Conservation (phyloP, 2,888 invertebrate species). For the Clepsis dumicolana region DNA sequence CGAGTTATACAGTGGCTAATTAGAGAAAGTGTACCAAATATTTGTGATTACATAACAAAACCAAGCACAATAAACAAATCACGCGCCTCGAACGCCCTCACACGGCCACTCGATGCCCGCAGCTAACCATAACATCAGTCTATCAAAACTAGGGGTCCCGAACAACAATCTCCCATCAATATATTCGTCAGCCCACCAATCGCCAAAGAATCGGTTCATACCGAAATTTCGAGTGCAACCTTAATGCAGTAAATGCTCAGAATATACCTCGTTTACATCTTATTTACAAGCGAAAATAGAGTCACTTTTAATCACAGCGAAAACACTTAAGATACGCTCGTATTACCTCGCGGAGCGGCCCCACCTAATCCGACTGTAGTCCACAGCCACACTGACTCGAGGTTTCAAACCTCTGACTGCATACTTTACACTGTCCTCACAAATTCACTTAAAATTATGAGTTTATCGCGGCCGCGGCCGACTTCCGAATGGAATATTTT, state of each 20-base stretch:
- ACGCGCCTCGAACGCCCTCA: constrained; percentile 54
- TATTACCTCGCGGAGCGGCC: constrained; percentile 1
- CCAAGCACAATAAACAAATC: constrained; percentile 78
- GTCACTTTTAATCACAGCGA: constrained; percentile 57
- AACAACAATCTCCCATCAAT: constrained; percentile 12
- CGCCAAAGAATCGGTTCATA: constrained; percentile 48
- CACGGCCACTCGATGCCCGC: constrained; percentile 2
- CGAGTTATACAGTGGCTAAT: constrained; percentile 65
- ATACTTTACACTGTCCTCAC: constrained; percentile 11
- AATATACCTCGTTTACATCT: constrained; percentile 51
- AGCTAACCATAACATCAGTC: constrained; percentile 44
- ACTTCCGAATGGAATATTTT: constrained; percentile 5
- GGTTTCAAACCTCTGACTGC: constrained; percentile 3
- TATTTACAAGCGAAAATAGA: constrained; percentile 58
- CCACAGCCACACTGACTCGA: not conserved
- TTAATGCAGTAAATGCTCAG: constrained; percentile 66
- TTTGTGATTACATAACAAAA: constrained; percentile 79
- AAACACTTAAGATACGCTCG: constrained; percentile 50
- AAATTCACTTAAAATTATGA: constrained; percentile 19
- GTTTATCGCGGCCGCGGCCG: not conserved
- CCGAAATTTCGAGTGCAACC: constrained; percentile 59
- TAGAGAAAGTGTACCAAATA: constrained; percentile 75
- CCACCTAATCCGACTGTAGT: not conserved
- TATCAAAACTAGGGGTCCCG: constrained; percentile 30
- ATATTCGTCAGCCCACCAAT: constrained; percentile 12